Evolutionary conservation across 2,113 vertebrate genomes (phyloP), one percentile per base, ranked within the genome.

Genomic region (Chaetodon auriga): DNA sequence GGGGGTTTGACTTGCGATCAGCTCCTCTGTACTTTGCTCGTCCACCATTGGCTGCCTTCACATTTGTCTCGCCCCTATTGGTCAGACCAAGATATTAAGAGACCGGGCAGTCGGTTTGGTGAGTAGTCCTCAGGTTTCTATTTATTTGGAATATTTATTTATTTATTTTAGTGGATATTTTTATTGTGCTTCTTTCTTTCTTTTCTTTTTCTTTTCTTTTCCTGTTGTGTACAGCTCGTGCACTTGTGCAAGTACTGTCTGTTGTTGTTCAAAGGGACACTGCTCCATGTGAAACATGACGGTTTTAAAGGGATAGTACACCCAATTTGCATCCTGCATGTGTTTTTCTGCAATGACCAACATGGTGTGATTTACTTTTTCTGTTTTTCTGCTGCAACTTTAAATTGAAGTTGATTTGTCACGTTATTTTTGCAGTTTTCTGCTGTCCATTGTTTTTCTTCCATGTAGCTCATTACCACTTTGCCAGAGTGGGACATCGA

Each of bases 131-230:
- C 93, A 92, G 93, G 92, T 93, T 92, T 90, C 76, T 94, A 94
- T 95, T 93, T 93, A 94, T 93, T 93, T 92, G 84, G 62, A 90
- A 80, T 92, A 92, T 94, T 92, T 94, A 94, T 94, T 95, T 94
- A 94, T 94, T 92, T 92, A 91, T 92, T 90, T 86, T 78, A 84
- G 80, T 69, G 60, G 62, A 84, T 74, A 68, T 86, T 90, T 87
- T 80, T 81, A 80, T 61, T 81, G 78, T 89, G 87, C 74, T 80
- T 87, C 65, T 54, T 75, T 58, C 5, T 54, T 57, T 41, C 35
- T 18, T 9, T 6, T 55, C 46, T 38, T 14, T 19, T 3, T 36
- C 45, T 45, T 65, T 35, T n/a, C 13, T 53, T 84, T 75, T 81
- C 35, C 54, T 71, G 15, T 75, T 88, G 84, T 88, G 84, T 84